Evolutionary conservation across 2,888 invertebrate genomes (phyloP), one percentile per base, ranked within the genome.

Genomic region (Mimumesa dahlbomi): DNA sequence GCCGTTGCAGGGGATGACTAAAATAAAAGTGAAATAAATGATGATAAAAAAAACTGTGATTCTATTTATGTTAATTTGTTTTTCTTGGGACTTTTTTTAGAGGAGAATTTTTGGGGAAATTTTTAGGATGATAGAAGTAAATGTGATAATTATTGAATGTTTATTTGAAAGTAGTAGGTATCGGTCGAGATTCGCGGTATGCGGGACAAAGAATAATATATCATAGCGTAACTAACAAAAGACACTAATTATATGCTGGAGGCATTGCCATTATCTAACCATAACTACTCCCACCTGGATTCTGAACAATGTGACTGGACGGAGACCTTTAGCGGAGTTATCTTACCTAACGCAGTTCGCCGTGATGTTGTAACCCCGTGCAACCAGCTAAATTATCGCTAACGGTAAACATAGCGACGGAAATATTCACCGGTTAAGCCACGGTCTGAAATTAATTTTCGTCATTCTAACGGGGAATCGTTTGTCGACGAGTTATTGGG

Each of bases 381-480:
- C 62, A 79, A 75, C 70, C 56, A 65, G 75, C 61, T 70, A 65
- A 75, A 79, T 79, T 78, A 70, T 77, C 75, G 68, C 70, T 73
- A 75, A 78, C 79, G 67, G 65, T 75, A 56, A 74, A 74, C 54
- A 46, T 40, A 36, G 43, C 57, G 54, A 57, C 68, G 49, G 57
- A 45, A 72, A 72, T 64, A 49, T 74, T 70, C 52, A 50, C 45
- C 66, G 38, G 48, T n/a, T 40, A 45, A 16, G 45, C 53, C 34
- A 43, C 43, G 31, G 66, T 73, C 58, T 58, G 59, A 61, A 58
- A 71, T 71, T 63, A 54, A 53, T 68, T 66, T 66, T 57, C 40
- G 45, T 31, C 73, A 62, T 64, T 56, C n/a, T n/a, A n/a, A n/a
- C n/a, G n/a, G n/a, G n/a, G n/a, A n/a, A 19, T 36, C 13, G 13